Evolutionary conservation across 2,797 vertebrate species (phyloP), one percentile per base, ranked within the genome.

Genomic region (Eulemur albifrons): DNA sequence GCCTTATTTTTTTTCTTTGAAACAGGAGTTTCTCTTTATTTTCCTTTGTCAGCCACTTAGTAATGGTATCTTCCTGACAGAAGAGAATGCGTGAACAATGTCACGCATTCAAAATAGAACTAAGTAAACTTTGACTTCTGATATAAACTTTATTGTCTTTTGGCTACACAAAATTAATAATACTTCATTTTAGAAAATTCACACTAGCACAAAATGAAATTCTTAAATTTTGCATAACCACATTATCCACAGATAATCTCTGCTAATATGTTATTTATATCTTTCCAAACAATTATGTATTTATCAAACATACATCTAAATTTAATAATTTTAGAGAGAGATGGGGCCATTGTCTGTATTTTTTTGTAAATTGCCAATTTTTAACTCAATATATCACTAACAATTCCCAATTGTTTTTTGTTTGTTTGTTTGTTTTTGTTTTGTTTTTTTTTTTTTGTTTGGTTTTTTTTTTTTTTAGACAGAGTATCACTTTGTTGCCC

Each of bases 11-110:
- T 43, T 95, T 52, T 32, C 54, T 92, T 90, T 95, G 57, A 80
- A 94, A 90, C 88, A 35, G 10, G 50, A 67, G 10, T 80, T 92
- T 95, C 35, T 90, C 87, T 92, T 93, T 54, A 72, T 75, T 93
- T 95, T 32, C 15, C 45, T 81, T 87, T 88, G 59, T 93, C 73
- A 93, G 48, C 97, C 89, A 93, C 21, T 80, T 92, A 86, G 25
- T 77, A 86, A 72, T 87, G 57, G 27, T 35, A 70, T 93, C 52
- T 95, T 38, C 23, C 32, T 40, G n/a, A 93, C 59, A 81, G 52
- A 90, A 95, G 72, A 30, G 95, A 94, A 89, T 38, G 12, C 14
- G 5, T 52, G 52, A 90, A 77, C 25, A 17, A 18, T 88, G 65
- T 35, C 38, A 40, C 38, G 18, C 81, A 88, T 88, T 35, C 23